Percentiles rank a stretch among this genome's conserved stretches.
Conservation (phyloP, 2,888 invertebrate genomes). For the Cyrtodaria siliqua region DNA sequence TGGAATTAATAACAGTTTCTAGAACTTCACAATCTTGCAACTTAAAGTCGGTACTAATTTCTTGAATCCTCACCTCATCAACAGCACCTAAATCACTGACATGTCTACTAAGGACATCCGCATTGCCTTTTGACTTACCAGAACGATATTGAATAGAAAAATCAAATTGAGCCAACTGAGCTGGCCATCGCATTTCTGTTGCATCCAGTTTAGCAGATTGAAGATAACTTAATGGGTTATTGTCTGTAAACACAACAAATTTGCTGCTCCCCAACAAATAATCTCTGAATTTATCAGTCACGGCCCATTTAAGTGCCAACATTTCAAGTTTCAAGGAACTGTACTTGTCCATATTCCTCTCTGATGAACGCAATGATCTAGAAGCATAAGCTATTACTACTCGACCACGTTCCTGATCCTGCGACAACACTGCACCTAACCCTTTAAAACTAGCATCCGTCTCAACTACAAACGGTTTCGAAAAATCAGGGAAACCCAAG, state of each 20-base stretch:
- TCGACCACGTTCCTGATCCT: constrained; percentile 40
- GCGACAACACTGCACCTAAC: constrained; percentile 56
- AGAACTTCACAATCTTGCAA: too few species aligned
- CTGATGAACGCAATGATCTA: constrained; percentile 43
- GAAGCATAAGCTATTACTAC: constrained; percentile 59
- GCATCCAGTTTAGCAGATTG: constrained; percentile 47
- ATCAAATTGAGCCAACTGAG: constrained; percentile 47
- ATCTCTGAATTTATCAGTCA: constrained; percentile 55
- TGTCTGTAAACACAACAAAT: constrained; percentile 55
- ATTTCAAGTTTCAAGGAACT: constrained; percentile 60
- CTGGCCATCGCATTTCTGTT: constrained; percentile 48
- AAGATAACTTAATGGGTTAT: constrained; percentile 57
- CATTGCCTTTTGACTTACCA: constrained; percentile 36
- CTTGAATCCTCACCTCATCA: not conserved
- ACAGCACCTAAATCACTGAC: not conserved
- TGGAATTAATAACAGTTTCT: not conserved
- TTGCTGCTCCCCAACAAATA: constrained; percentile 48
- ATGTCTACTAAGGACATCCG: constrained; percentile 45
- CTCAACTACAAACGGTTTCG: constrained; percentile 54
- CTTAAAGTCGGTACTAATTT: too few species aligned
- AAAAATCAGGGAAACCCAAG: constrained; percentile 58
- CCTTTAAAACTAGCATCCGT: constrained; percentile 58
- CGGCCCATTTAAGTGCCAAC: constrained; percentile 58
- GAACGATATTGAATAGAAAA: constrained; percentile 39
- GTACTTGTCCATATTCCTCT: constrained; percentile 58